Base-by-base conservation (phyloP, 2,113 vertebrate genomes). In the Bagarius yarrelli region DNA sequence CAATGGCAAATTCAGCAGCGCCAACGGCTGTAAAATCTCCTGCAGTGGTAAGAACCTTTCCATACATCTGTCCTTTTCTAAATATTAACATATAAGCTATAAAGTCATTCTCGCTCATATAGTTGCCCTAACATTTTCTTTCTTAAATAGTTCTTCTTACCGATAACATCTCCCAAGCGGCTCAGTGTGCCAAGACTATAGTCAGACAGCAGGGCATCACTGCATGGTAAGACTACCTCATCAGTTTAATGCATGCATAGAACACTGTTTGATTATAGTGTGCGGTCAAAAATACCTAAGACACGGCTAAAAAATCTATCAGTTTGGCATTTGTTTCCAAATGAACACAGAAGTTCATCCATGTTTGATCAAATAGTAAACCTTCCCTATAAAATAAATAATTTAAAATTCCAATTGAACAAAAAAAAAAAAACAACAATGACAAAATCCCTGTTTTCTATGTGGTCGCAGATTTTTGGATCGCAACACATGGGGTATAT, bases 171-270 rank as follows among this genome's bases (percentile, higher is more conserved):
- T 61, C 13, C 1, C 36, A 53, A 64, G 83, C 83, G 32, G 87
- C 87, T 64, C 16, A 11, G 23, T 90, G 89, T 76, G 88, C 87
- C 71, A 89, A 90, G 79, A 83, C 67, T 50, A 88, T 90, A 34
- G 88, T 83, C 25, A 50, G n/a, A 2, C 87, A 89, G 34, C 86
- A 90, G 55, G 88, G 88, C 36, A 89, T 90, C 30, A 53, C 25
- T 5, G 87, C 86, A 8, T 90, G 89, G 88, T 89, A 85, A 78
- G 82, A 77, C 44, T 77, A 19, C 32, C 32, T 70, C 1, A 59
- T 77, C 5, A 11, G 11, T 47, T 6, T 47, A 71, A 52, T 30
- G 25, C 6, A n/a, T 30, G 25, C 6, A n/a, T n/a, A 4, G 9
- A 47, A 47, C 11, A 64, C 4, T 32, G 11, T 23, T 63, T 44